phyloP scores from a whole-genome alignment of 2,888 invertebrate species.

The Sturmia bella region DNA sequence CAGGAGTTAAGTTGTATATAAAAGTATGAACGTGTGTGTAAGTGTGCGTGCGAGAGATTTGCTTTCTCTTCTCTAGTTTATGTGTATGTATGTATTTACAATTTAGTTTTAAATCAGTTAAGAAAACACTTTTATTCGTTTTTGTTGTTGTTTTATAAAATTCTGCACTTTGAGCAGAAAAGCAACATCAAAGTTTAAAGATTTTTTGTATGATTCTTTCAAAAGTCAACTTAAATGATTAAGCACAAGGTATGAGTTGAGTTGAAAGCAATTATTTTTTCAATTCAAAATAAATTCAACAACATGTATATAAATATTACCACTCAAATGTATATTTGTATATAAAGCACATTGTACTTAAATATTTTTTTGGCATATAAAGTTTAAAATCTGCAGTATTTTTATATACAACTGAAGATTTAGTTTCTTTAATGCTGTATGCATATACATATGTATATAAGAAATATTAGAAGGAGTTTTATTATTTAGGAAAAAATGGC shows the following conservation, averaged over 20 bases:
- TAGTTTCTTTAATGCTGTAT: neutral
- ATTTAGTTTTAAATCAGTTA: constrained; percentile 58
- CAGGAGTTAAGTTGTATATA: neutral
- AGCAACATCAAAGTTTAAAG: constrained; percentile 46
- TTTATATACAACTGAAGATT: neutral
- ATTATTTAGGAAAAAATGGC: neutral
- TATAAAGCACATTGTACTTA: too few species aligned
- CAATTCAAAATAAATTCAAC: constrained; percentile 33
- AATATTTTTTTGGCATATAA: neutral
- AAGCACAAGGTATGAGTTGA: constrained; percentile 48
- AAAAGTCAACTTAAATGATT: constrained; percentile 41
- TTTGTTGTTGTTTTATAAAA: constrained; percentile 25
- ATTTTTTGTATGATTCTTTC: constrained; percentile 15
- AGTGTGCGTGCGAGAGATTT: neutral
- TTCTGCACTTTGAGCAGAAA: constrained; percentile 29
- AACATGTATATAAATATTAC: neutral
- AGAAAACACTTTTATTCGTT: constrained; percentile 52
- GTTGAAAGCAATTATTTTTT: constrained; percentile 48
- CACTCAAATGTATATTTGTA: neutral
- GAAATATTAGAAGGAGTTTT: neutral
- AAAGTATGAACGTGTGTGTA: neutral
- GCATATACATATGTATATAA: neutral
- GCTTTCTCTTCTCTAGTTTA: neutral
- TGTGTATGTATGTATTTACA: constrained; percentile 18
- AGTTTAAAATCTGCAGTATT: constrained; percentile 26